These are phyloP conservation scores for Tholera decimalis DNA, from an alignment of 2,888 invertebrate species.

Conservation along the genomic window DNA sequence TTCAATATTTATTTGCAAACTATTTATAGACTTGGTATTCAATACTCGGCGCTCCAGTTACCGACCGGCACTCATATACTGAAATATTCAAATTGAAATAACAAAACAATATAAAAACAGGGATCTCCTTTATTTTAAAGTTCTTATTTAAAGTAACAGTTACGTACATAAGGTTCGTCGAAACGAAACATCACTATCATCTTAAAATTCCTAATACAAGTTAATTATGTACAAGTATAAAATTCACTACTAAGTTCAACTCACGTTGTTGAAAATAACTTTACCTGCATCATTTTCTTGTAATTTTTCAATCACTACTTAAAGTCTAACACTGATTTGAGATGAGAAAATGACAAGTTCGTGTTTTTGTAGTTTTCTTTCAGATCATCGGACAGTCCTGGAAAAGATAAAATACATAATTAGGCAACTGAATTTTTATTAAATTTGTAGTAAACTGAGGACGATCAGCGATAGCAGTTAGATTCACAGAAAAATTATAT, in stretches of 20 bases:
- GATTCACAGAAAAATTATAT: too few relatives aligned
- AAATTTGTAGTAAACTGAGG: too few relatives aligned
- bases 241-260: constrained; percentile 85
- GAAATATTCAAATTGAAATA: constrained; percentile 37
- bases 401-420: constrained; percentile 57
- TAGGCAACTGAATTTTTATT: too few relatives aligned
- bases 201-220: constrained; percentile 81
- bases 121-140: constrained; percentile 83
- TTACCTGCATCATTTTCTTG: constrained; percentile 78
- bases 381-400: constrained; percentile 87
- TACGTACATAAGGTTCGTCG: constrained; percentile 85
- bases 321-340: constrained; percentile 86
- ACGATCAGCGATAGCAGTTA: too few relatives aligned
- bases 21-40: constrained; percentile 50
- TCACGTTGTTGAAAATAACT: constrained; percentile 79
- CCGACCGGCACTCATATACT: background rate
- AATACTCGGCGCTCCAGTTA: constrained; percentile 15
- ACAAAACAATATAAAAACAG: constrained; percentile 76
- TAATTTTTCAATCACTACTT: constrained; percentile 79
- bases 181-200: constrained; percentile 87
- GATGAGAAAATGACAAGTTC: constrained; percentile 76
- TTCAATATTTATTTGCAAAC: constrained; percentile 54
- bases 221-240: constrained; percentile 89
- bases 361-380: constrained; percentile 67
- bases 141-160: constrained; percentile 85